Conservation (phyloP, 2,888 invertebrate species). For the Drosophila multiciliata region DNA sequence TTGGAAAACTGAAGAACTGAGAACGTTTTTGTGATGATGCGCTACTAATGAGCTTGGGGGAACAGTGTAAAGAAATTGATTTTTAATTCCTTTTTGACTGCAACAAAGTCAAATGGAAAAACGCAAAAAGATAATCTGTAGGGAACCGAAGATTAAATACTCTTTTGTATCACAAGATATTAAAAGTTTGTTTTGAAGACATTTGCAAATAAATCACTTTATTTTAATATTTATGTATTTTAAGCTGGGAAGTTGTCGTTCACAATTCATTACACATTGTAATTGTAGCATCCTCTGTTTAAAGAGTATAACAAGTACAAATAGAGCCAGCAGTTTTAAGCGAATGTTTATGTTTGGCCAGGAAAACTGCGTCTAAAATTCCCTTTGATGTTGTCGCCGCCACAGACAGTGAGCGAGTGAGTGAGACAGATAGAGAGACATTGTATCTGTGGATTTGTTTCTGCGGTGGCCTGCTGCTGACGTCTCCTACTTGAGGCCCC, state of each 20-base stretch:
- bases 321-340: slow-evolving; percentile 35
- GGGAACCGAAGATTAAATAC: slow-evolving; percentile 23
- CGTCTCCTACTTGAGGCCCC: slow-evolving; percentile 55
- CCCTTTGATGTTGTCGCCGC: slow-evolving; percentile 72
- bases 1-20: slow-evolving; percentile 39
- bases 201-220: neutral
- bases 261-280: neutral
- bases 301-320: slow-evolving; percentile 49
- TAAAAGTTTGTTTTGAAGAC: neutral
- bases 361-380: slow-evolving; percentile 76
- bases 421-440: slow-evolving; percentile 46
- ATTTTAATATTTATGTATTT: rapidly evolving
- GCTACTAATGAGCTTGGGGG: slow-evolving; percentile 67
- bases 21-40: slow-evolving; percentile 43
- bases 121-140: neutral
- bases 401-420: slow-evolving; percentile 3
- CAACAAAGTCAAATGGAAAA: slow-evolving; percentile 20
- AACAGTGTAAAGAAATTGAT: slow-evolving; percentile 67
- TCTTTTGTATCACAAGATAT: slow-evolving; percentile 3
- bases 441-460: slow-evolving; percentile 57
- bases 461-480: slow-evolving; percentile 48
- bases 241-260: neutral
- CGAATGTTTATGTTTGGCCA: slow-evolving; percentile 73
- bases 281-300: neutral
- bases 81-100: slow-evolving; percentile 64